Percentiles rank a stretch among this genome's conserved stretches.
These are phyloP conservation scores for Halisarca cf. caerulea DNA, from an alignment of 37 sponge, comb jelly and placozoan species.

Conservation along the genomic window DNA sequence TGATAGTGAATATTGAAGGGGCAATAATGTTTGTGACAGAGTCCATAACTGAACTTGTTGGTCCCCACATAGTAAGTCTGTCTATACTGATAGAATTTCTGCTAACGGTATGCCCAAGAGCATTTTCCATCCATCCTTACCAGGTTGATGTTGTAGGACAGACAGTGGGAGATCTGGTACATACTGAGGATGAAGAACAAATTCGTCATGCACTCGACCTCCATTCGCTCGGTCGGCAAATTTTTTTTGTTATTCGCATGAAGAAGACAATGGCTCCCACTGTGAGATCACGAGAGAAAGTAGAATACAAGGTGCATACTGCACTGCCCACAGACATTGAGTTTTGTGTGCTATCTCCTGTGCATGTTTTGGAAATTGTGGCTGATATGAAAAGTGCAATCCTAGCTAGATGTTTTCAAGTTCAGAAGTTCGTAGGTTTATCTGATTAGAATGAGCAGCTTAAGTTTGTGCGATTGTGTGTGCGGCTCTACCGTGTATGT, in stretches of 20 bases:
- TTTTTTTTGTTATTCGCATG: neutral
- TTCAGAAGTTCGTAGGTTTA: too few relatives aligned
- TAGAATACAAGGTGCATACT: constrained; percentile 12
- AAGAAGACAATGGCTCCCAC: neutral
- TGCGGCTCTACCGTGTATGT: too few relatives aligned
- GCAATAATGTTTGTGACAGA: neutral
- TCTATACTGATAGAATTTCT: too few relatives aligned
- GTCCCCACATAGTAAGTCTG: constrained; percentile 4
- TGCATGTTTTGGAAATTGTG: too few relatives aligned
- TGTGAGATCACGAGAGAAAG: neutral
- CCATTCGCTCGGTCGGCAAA: neutral
- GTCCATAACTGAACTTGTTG: neutral
- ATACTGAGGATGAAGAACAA: neutral
- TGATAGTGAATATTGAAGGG: constrained; percentile 12
- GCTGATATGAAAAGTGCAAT: too few relatives aligned
- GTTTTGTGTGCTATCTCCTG: too few relatives aligned
- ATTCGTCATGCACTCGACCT: neutral
- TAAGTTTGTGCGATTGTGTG: too few relatives aligned
- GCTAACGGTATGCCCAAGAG: too few relatives aligned
- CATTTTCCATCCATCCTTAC: too few relatives aligned
- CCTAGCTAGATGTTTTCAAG: too few relatives aligned
- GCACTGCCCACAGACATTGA: too few relatives aligned
- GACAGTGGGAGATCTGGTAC: neutral
- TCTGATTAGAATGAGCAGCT: too few relatives aligned
- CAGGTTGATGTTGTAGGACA: constrained; percentile 7